Base-by-base conservation (phyloP, 1,140 invertebrate genomes). In the Brachionus paranguensis region DNA sequence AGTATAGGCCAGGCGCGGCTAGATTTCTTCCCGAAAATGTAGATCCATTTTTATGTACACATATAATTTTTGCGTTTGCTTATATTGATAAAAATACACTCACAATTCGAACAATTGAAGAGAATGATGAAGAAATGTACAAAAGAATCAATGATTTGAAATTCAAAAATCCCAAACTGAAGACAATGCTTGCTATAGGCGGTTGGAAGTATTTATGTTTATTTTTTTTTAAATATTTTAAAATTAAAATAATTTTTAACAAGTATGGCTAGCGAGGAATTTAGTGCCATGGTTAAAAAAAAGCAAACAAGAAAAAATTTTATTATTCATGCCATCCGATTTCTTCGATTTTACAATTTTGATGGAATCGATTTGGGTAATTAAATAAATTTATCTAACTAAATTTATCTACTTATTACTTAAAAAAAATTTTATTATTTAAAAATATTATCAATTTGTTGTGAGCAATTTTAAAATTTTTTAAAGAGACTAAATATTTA, bases 1-100 rank as follows among this genome's bases (percentile, higher is more conserved):
- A 94, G 84, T 96, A 96, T 87, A 91, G 95, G 65, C 93, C 95
- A 0, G 94, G 94, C 55, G 91, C 92, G 27, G 95, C 95, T 7
- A 93, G 93, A 88, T 97, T 96, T 89, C 92, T 91, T 64, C 94
- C 95, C 0, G 94, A 95, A 85, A 93, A 96, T 87, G 93, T 98
- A 11, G 94, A 97, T 87, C 90, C 95, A 0, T 86, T 85, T 27
- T 92, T 97, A 0, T 98, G 96, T 88, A 97, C 95, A 0, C 95
- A 97, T 88, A 90, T 98, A 17, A 93, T 98, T 29, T 97, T 95
- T 87, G 95, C 95, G 2, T 97, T 97, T 88, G 95, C 95, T 0
- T 94, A 94, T 1, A 86, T 90, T 20, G 41, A 86, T 85, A 68
- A 79, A 88, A 20, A 86, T 89, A 87, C 94, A 95, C 86, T 92